Evolutionary conservation across 2,888 invertebrate genomes (phyloP).

Genomic region (Oscheius onirici): DNA sequence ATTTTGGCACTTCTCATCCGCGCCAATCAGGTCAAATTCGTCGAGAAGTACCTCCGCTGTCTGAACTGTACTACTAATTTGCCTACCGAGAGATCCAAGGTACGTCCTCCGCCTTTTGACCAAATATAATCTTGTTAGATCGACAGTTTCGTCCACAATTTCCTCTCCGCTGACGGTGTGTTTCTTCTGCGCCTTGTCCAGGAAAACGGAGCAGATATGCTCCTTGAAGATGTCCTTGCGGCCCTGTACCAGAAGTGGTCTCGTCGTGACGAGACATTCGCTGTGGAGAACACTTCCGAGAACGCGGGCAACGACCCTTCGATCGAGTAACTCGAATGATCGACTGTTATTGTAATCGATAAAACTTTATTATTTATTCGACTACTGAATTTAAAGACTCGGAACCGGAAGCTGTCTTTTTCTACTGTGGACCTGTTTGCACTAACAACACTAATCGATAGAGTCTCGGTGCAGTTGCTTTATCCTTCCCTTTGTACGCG

Average conservation of each 20-base stretch:
- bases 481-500: too few species aligned
- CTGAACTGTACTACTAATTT: slow-evolving; percentile 42
- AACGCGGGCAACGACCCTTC: too few species aligned
- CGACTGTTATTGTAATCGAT: too few species aligned
- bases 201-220: slow-evolving; percentile 67
- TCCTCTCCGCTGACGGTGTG: slow-evolving; percentile 67
- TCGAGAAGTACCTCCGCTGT: slow-evolving; percentile 58
- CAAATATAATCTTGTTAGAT: too few species aligned
- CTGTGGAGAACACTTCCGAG: slow-evolving; percentile 36
- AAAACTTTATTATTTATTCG: too few species aligned
- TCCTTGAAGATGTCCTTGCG: slow-evolving; percentile 57
- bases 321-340: too few species aligned
- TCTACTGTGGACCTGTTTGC: too few species aligned
- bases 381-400: too few species aligned
- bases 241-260: slow-evolving; percentile 41
- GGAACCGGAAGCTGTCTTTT: too few species aligned
- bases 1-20: slow-evolving; percentile 43
- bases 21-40: slow-evolving; percentile 47
- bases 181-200: slow-evolving; percentile 68
- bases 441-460: too few species aligned
- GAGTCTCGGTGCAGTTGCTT: too few species aligned
- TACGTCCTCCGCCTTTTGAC: background rate
- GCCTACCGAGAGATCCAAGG: slow-evolving; percentile 18
- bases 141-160: slow-evolving; percentile 56
- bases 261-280: slow-evolving; percentile 25